Base-by-base conservation (phyloP, 2,797 vertebrate genomes). In the Hemitrygon akajei region DNA sequence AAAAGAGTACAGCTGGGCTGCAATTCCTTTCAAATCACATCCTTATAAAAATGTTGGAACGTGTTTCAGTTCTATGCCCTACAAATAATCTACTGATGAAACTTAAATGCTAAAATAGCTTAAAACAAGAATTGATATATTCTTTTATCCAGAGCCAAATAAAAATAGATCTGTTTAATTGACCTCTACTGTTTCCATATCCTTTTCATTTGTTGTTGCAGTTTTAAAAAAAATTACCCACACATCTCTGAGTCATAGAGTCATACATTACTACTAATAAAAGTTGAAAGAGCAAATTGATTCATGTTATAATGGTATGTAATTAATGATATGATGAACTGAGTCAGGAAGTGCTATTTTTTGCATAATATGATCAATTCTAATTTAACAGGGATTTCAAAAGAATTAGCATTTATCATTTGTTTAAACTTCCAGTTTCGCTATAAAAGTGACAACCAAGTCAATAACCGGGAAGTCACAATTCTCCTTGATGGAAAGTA, bases 381-480 rank as follows among this genome's bases (percentile, higher is more conserved):
- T 7, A 30, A 2, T 76, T 93, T 3, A 34, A 3, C 1, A 76
- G 4, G 34, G 76, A 75, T 76, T 76, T 40, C 30, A 37, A 30
- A 40, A 69, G 91, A 93, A 76, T 71, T 56, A n/a, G 76, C 12
- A 76, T 37, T n/a, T 73, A 47, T 58, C 12, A 47, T 34, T 93
- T 92, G 95, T 11, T 94, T 9, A 10, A 94, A 94, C 40, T 94
- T 96, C 93, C 94, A 99, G 98, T 98, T 98, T 95, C 97, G 98
- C 91, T 98, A 99, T 95, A 97, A 94, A 95, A 98, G 95, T 0
- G 99, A 99, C 96, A 97, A 96, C 7, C 98, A 98, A 0, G 98
- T 99, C 95, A 99, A 99, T 95, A 99, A 98, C 95, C 97, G 97
- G 12, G 96, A 95, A 25, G 98, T 98, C 91, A 95, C 97, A 34